A percentile compares a stretch with the other conserved stretches of the same genome.
These are phyloP conservation scores for Aurelia sp. DNA, from an alignment of 30 jellyfish, hydroid and myxozoan genomes.

Conservation along the genomic window DNA sequence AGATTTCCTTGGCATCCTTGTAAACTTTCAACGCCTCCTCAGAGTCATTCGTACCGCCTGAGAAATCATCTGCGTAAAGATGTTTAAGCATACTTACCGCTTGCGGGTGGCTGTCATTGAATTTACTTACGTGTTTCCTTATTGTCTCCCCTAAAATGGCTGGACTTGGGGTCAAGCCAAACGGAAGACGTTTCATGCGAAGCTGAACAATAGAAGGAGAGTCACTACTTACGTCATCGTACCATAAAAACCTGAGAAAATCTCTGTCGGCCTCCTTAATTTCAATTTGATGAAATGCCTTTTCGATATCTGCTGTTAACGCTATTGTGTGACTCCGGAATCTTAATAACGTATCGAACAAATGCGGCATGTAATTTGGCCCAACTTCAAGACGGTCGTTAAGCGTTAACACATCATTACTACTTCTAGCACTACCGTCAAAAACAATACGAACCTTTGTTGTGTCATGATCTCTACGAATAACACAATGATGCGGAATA, in stretches of 20 bases:
- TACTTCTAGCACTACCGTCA: neutral
- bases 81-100: conserved; percentile 1
- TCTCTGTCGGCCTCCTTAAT: conserved; percentile 30
- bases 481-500: conserved; percentile 42
- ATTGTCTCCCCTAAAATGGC: conserved; percentile 49
- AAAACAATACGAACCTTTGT: conserved; percentile 63
- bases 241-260: conserved; percentile 27
- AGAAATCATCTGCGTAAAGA: conserved; percentile 41
- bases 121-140: conserved; percentile 20
- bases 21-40: too few species aligned
- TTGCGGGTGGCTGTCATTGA: conserved; percentile 17
- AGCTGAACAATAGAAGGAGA: conserved; percentile 29
- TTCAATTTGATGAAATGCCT: conserved; percentile 13
- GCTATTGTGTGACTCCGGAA: conserved; percentile 19
- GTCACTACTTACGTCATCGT: conserved; percentile 16
- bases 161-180: conserved; percentile 40
- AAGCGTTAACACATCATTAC: too few species aligned
- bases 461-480: conserved; percentile 17
- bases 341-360: conserved; percentile 21
- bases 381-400: conserved; percentile 16
- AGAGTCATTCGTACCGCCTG: neutral
- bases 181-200: conserved; percentile 23
- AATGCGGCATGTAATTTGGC: conserved; percentile 18
- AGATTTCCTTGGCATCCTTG: neutral
- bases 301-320: conserved; percentile 37